Conservation (phyloP, 1,140 invertebrate species). For the Dreissena rostriformis region DNA sequence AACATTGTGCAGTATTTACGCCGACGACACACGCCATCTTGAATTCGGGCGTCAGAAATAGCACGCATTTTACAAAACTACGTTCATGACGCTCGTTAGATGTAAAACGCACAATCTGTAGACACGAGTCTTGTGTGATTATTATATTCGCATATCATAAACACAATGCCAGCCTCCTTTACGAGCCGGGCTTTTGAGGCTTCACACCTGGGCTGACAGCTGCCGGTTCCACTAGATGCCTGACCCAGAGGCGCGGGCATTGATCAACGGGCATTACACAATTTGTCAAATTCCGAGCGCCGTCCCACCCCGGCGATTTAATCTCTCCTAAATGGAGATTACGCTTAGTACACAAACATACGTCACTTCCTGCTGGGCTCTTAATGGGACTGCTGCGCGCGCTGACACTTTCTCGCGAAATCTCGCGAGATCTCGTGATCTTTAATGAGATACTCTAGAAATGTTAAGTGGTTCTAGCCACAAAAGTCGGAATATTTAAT, state of each 20-base stretch:
- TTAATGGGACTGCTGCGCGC: not conserved
- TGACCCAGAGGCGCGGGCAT: not conserved
- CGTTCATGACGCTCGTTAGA: too few relatives aligned
- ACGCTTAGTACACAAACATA: constrained; percentile 45
- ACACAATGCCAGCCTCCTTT: too few relatives aligned
- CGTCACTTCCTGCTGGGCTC: constrained; percentile 17
- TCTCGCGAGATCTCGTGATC: not conserved
- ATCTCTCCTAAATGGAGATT: constrained; percentile 10
- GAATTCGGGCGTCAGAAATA: too few relatives aligned
- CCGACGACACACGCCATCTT: too few relatives aligned
- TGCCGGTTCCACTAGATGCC: not conserved
- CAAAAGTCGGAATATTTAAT: too few relatives aligned
- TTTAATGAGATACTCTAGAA: too few relatives aligned
- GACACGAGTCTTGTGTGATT: too few relatives aligned
- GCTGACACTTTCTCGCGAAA: not conserved
- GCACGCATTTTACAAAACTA: too few relatives aligned
- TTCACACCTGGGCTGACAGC: not conserved
- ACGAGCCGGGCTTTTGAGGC: not conserved
- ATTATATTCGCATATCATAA: too few relatives aligned
- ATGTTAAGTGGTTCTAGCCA: too few relatives aligned
- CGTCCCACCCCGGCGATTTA: not conserved
- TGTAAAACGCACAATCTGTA: too few relatives aligned
- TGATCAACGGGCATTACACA: not conserved
- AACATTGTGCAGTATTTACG: too few relatives aligned
- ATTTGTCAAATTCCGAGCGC: constrained; percentile 1